Evolutionary conservation across 2,888 invertebrate species (phyloP).

Genomic region (Petrolisthes manimaculis): DNA sequence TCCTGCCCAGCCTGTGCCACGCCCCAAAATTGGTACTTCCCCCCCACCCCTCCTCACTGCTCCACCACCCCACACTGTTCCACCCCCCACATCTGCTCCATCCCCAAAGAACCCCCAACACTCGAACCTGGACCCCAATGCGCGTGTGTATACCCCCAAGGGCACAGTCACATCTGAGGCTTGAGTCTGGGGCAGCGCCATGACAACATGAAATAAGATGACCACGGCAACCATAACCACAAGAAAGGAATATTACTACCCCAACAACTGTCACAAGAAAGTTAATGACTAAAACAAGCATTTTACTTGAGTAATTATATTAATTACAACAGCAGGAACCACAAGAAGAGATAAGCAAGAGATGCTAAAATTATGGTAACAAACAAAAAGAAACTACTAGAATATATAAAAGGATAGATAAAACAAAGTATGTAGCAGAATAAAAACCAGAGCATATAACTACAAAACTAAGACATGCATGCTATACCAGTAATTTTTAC

Average conservation of each 20-base stretch:
- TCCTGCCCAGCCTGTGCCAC: slow-evolving; percentile 16
- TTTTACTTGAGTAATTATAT: too few species aligned
- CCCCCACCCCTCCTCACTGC: slow-evolving; percentile 18
- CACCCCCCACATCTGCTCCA: slow-evolving; percentile 53
- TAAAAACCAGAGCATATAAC: too few species aligned
- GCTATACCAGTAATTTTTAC: too few species aligned
- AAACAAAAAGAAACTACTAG: too few species aligned
- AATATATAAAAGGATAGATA: too few species aligned
- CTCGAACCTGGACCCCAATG: slow-evolving; percentile 71
- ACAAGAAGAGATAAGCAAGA: too few species aligned
- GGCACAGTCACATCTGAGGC: slow-evolving; percentile 60
- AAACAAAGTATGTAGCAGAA: too few species aligned
- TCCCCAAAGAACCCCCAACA: slow-evolving; percentile 61
- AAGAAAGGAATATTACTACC: not conserved
- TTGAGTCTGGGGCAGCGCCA: slow-evolving; percentile 22
- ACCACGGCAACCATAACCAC: not conserved
- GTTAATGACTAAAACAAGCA: too few species aligned
- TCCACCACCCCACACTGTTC: slow-evolving; percentile 28
- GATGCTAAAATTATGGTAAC: too few species aligned
- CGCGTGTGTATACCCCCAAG: slow-evolving; percentile 71
- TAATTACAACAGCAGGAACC: too few species aligned
- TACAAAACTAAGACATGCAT: too few species aligned
- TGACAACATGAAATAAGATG: not conserved
- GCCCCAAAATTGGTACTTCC: not conserved
- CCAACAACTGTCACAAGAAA: too few species aligned